Percentiles rank a stretch among this genome's conserved stretches.
Conservation (phyloP, 2,113 vertebrate species). For the sheep (Ovis aries) region ARS-UI_Ramb_v3.0 NC_056054.1:226168001-226168500, state of each 20-base stretch:
- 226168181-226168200: background rate
- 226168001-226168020: background rate
- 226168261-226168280: background rate
- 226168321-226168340: background rate
- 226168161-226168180: background rate
- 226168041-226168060: slow-evolving; percentile 27
- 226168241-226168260: background rate
- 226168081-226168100: background rate
- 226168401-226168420: background rate
- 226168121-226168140: background rate
- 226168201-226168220: background rate
- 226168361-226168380: background rate
- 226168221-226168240: background rate
- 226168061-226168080: background rate
- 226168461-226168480: no score
- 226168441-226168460: no score
- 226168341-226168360: background rate
- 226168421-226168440: background rate
- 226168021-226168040: background rate
- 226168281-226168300: background rate
- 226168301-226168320: background rate
- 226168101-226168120: background rate
- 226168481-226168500: no score
- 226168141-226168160: background rate
- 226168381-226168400: background rate